phyloP scores from a whole-genome alignment of 2,888 invertebrate species.

The Hipparchia sbordonii region DNA sequence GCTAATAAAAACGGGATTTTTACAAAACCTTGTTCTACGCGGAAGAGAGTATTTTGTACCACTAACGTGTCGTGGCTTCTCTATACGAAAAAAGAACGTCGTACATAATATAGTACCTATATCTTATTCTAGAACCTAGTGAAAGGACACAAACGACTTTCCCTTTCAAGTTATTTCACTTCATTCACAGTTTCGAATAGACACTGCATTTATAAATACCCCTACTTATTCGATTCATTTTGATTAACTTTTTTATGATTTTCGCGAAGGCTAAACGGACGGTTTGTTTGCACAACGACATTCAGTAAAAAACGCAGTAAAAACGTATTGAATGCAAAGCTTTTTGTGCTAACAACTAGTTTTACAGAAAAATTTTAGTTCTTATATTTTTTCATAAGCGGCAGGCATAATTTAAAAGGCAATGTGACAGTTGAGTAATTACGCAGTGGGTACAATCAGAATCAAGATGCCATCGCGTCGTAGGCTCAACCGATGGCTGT shows the following conservation, averaged over 20 bases:
- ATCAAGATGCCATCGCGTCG: too few relatives aligned
- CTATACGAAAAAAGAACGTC: too few relatives aligned
- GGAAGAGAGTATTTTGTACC: too few relatives aligned
- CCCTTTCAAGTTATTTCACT: constrained; percentile 4
- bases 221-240: constrained; percentile 6
- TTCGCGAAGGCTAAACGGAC: constrained; percentile 20
- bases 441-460: neutral
- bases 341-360: constrained; percentile 22
- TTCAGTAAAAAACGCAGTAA: constrained; percentile 11
- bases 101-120: too few relatives aligned
- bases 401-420: constrained; percentile 17
- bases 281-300: constrained; percentile 15
- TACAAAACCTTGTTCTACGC: too few relatives aligned
- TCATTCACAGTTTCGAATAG: neutral
- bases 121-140: too few relatives aligned
- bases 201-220: constrained; percentile 13
- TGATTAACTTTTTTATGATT: constrained; percentile 8
- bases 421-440: neutral
- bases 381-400: constrained; percentile 19
- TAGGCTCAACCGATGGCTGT: too few relatives aligned
- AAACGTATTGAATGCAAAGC: constrained; percentile 22
- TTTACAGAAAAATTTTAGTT: constrained; percentile 24
- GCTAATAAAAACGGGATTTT: too few relatives aligned
- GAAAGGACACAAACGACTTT: neutral
- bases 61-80: too few relatives aligned